Base-by-base conservation (phyloP, 2,888 invertebrate genomes). In the Trissonchulus latispiculum region DNA sequence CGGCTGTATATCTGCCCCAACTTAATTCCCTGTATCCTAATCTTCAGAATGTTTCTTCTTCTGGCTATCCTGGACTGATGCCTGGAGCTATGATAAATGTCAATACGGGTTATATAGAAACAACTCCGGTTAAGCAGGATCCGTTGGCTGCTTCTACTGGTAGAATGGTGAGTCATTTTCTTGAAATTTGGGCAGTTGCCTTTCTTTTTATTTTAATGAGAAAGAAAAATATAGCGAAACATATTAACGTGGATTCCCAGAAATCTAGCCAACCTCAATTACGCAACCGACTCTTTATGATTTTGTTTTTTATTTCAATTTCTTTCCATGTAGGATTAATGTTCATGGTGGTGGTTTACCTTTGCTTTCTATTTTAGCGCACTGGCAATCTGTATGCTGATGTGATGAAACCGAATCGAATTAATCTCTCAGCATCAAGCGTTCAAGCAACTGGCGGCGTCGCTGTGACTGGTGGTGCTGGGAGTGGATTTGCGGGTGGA, bases 341-440 rank as follows among this genome's bases (percentile, higher is more conserved):
- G n/a, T n/a, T n/a, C n/a, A n/a, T 59, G 23, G 59, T 59, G 23
- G 28, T 23, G 59, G 23, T 23, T 23, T 28, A 59, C 23, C 59
- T 23, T 59, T 59, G 59, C 28, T 59, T 59, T 59, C 28, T 64
- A 28, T 68, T 68, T 68, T 36, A 68, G 69, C 29, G 35, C 8
- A 36, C 33, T 33, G 69, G 69, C 8, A 68, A 68, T 68, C n/a
- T 68, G n/a, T 68, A 68, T 33, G 69, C 69, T n/a, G 36, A 68
- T 68, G 69, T 68, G 28, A 36, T 68, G n/a, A 32, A 36, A 36
- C 36, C 69, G 8, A 68, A 68, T 33, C 33, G 36, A 33, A n/a
- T 36, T 36, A n/a, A 33, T 8, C 35, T 33, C 8, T 31, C 66
- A 64, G 66, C 66, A 32, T 32, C 66, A 64, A 64, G 33, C 33